Evolutionary conservation across 92 coral and sea anemone species (phyloP), one percentile per base, ranked within the genome.

Genomic region (Zoanthus sociatus): DNA sequence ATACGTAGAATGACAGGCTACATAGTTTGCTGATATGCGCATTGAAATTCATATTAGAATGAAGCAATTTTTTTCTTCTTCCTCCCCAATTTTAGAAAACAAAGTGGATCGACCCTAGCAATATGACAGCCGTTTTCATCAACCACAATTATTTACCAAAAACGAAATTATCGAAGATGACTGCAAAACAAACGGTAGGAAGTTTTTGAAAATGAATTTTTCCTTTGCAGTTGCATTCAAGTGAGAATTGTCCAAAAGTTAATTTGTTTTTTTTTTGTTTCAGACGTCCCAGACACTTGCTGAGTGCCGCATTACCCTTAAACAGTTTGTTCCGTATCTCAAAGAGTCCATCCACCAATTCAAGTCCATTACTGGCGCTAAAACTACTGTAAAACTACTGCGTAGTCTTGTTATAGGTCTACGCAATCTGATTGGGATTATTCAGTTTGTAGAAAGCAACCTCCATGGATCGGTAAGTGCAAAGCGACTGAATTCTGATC

Each of bases 341-440:
- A 71, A 50, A 45, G 61, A 5, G 47, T 64, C 85, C 18, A 67
- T 81, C 47, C 74, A 3, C 18, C 42, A 15, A 46, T 81, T 81
- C 75, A 81, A 44, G 75, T 63, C 75, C 74, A 20, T 66, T 44
- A 9, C 73, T 46, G 85, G 75, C 9, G 75, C 60, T 13, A 81
- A 81, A 66, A 46, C 45, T 15, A 68, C 75, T 26, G 47, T 26
- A 45, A 66, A 81, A 37, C 32, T 26, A 47, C 30, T 81, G 75
- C 75, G 47, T n/a, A 33, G 5, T 1, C 61, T 81, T 45, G 85
- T 64, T 12, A 10, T 11, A 11, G 42, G 45, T 66, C 85, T 81
- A 46, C 85, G 58, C 16, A 47, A 14, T 58, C 45, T 81, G 75
- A 81, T 81, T 14, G 37, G 5, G n/a, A 30, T 45, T 37, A 48